Evolutionary conservation across 2,888 invertebrate species (phyloP), one percentile per base, ranked within the genome.

Genomic region (Agriotes lineatus): DNA sequence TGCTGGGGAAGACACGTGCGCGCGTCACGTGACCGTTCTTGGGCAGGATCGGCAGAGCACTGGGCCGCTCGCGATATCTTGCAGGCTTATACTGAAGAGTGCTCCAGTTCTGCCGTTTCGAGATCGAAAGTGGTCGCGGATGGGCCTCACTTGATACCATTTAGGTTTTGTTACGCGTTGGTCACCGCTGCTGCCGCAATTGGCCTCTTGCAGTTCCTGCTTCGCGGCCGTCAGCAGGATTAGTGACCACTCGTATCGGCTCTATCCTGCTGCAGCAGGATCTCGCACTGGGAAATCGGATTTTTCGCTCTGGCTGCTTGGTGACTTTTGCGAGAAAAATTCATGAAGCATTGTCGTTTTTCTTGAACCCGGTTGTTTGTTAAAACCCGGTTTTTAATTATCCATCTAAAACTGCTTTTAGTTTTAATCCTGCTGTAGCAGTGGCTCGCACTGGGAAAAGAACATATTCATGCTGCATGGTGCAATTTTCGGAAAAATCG

Each of bases 111-210:
- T 78, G 76, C 76, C 75, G 78, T 74, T 77, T 77, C 72, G 81
- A 81, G 81, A 81, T 81, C 82, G 82, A 82, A 82, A 82, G 82
- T 82, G 82, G 82, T 82, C 76, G 78, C 79, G 80, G 81, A 82
- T 81, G 80, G 81, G 77, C 77, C 78, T 77, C 75, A 77, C 78
- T 78, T 80, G 80, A 79, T 81, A 81, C 78, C 78, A 79, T 81
- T 81, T 80, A 74, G 79, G 77, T 79, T 78, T 79, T 76, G 78
- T 79, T 78, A 72, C 72, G 77, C 74, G 74, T 75, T 75, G 75
- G 76, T 75, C 76, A 77, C 76, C 69, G 75, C 63, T 70, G 65
- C 74, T 76, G 71, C 73, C 73, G 75, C 74, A 74, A 75, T 69
- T 72, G 76, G 67, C 61, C 58, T 71, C 65, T 71, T 61, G 50